A percentile compares a stretch with the other conserved stretches of the same genome.
Conservation (phyloP, 1,140 invertebrate genomes). For the Drosophila seguyi region DNA sequence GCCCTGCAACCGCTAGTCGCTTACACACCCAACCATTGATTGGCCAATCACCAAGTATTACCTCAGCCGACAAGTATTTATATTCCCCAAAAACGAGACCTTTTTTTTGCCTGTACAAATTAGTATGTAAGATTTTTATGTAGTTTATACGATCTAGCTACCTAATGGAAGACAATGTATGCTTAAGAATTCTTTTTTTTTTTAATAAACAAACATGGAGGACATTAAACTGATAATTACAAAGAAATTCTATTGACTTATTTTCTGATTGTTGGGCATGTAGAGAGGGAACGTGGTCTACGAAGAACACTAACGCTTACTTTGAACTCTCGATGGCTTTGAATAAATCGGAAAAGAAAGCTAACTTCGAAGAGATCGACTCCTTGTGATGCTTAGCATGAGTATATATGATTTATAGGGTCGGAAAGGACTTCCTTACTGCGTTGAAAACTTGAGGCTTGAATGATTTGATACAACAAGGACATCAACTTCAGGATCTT, state of each 20-base stretch:
- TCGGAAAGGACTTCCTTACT: not conserved
- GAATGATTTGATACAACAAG: too few species aligned
- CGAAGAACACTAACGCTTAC: too few species aligned
- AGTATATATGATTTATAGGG: not conserved
- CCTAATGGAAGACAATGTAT: constrained; percentile 81
- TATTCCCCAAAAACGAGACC: constrained; percentile 29
- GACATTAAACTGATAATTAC: constrained; percentile 75
- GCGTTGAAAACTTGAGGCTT: too few species aligned
- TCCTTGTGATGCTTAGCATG: not conserved
- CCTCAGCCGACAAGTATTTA: constrained; percentile 76
- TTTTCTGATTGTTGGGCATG: not conserved
- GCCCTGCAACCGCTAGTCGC: constrained; percentile 58
- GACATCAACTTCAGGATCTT: too few species aligned
- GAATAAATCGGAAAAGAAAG: not conserved
- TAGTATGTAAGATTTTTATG: constrained; percentile 61
- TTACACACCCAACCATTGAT: constrained; percentile 58
- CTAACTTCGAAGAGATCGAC: too few species aligned
- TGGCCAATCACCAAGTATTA: constrained; percentile 72
- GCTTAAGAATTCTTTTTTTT: constrained; percentile 58
- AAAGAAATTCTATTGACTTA: constrained; percentile 17
- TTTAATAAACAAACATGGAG: constrained; percentile 51
- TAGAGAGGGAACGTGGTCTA: too few species aligned
- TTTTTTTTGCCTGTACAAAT: constrained; percentile 67
- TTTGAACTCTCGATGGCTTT: too few species aligned
- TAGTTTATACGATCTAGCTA: constrained; percentile 54